Conservation (phyloP, 1,140 invertebrate genomes). For the Thrips palmi region DNA sequence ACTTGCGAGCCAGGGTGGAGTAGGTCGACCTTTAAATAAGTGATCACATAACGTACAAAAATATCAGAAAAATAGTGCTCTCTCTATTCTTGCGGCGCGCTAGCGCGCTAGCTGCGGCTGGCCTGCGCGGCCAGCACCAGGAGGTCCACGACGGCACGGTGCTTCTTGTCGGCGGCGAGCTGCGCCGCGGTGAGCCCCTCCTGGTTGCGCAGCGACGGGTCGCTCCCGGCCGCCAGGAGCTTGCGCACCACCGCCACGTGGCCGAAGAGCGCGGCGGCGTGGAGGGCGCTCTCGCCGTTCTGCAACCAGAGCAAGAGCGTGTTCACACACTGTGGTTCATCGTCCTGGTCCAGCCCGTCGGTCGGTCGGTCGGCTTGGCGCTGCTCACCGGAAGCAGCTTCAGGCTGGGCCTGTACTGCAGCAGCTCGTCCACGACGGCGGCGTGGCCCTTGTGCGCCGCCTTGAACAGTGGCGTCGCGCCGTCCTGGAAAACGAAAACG, state of each 20-base stretch:
- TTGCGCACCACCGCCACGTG: slow-evolving; percentile 61
- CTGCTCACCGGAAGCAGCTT: slow-evolving; percentile 57
- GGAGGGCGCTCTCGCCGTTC: slow-evolving; percentile 80
- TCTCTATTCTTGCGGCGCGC: too few species aligned
- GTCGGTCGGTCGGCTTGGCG: too few species aligned
- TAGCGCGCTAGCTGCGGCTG: too few species aligned
- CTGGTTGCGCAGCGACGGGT: slow-evolving; percentile 44
- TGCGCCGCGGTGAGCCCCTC: slow-evolving; percentile 46
- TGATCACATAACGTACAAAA: too few species aligned
- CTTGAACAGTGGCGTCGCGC: slow-evolving; percentile 81
- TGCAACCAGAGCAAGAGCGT: slow-evolving; percentile 28
- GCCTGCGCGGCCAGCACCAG: too few species aligned
- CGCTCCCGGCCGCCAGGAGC: slow-evolving; percentile 50
- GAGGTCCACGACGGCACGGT: slow-evolving; percentile 36
- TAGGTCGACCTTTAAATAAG: too few species aligned
- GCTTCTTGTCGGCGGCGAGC: slow-evolving; percentile 35
- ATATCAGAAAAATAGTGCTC: too few species aligned
- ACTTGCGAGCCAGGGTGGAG: too few species aligned
- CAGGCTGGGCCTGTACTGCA: slow-evolving; percentile 63
- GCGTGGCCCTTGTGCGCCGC: slow-evolving; percentile 82
- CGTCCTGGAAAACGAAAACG: slow-evolving; percentile 40
- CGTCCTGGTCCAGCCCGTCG: too few species aligned
- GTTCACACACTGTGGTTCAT: neutral
- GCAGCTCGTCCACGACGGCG: slow-evolving; percentile 64
- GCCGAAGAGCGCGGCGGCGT: slow-evolving; percentile 76